Conservation (phyloP, 2,797 vertebrate species). For the Clamator glandarius region DNA sequence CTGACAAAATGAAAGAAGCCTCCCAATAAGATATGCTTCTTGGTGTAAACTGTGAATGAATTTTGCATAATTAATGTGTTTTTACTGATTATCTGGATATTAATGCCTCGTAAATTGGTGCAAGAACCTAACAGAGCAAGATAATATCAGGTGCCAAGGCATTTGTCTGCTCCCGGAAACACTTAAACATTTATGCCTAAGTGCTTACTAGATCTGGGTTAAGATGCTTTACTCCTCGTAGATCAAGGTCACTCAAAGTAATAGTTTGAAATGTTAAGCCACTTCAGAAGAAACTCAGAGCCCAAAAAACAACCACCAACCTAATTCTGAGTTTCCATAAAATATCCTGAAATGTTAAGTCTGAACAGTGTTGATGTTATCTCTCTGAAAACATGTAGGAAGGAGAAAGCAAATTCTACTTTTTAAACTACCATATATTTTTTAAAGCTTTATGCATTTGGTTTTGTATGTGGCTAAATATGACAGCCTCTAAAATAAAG, state of each 20-base stretch:
- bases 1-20: neutral
- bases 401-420: neutral
- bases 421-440: neutral
- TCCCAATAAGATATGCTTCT: neutral
- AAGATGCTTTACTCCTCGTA: neutral
- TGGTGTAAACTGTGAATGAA: neutral
- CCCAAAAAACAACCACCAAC: neutral
- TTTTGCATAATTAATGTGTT: neutral
- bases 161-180: neutral
- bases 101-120: neutral
- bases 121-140: neutral
- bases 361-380: neutral
- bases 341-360: neutral
- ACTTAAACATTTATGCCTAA: neutral
- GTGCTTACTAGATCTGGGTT: neutral
- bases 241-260: neutral
- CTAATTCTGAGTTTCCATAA: neutral
- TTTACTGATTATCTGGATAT: neutral
- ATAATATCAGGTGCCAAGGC: neutral
- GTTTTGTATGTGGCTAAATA: neutral
- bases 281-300: neutral
- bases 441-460: neutral
- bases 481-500: neutral
- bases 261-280: neutral
- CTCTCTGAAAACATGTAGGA: neutral